Base-by-base conservation (phyloP, 2,797 vertebrate species). In the Euthynnus affinis region DNA sequence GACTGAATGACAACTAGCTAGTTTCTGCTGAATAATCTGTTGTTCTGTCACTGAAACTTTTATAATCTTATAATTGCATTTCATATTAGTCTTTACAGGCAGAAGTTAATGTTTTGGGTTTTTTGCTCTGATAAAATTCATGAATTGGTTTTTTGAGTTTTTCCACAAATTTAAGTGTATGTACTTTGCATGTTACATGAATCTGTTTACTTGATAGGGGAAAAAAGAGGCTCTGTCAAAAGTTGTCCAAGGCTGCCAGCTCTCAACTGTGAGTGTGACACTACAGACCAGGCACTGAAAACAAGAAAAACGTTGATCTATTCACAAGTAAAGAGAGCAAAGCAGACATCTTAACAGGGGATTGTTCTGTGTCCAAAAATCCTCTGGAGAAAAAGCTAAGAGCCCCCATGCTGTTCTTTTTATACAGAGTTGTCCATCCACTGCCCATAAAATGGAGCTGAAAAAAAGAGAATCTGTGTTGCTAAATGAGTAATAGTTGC, bases 401-500 rank as follows among this genome's bases (percentile, higher is more conserved):
- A 84, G 71, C 51, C 79, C 70, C 60, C 82, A 68, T 80, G 83
- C 83, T 81, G 88, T 67, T 86, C 86, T 84, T 89, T 92, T 92
- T 57, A 90, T 58, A 61, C 71, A 14, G 49, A 23, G 61, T 73
- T 80, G 76, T 79, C 70, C 60, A 65, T 81, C 64, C 65, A 82
- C 34, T 71, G 51, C 61, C 59, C 13, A 15, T 56, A 58, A 74
- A 84, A 69, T 34, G 68, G 55, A 81, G 57, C 61, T 20, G 17
- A 40, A 63, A 64, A 71, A 73, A 77, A 65, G 42, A 67, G 74
- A 71, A 78, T 73, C 57, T 83, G 64, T 76, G 76, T 80, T 58
- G 59, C 83, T 55, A 52, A 74, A 79, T 44, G 29, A 70, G 62
- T 68, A 46, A 72, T 42, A 57, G 75, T 77, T 70, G 17, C 72